Base-by-base conservation (phyloP, 2,113 vertebrate species). In the Chitala chitala region DNA sequence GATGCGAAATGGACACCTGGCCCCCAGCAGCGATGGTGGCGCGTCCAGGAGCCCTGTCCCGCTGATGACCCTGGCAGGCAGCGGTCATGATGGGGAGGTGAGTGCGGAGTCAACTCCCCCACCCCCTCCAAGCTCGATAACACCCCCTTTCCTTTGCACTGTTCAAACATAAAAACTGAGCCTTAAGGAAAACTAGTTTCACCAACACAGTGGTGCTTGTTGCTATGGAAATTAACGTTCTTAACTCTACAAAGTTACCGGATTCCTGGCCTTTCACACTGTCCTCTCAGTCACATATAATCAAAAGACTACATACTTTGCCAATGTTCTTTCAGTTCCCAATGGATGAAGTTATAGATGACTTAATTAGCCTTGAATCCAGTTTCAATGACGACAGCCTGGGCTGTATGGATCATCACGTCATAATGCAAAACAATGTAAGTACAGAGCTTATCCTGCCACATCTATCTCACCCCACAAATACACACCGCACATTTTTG, bases 321-420 rank as follows among this genome's bases (percentile, higher is more conserved):
- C n/a, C n/a, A n/a, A n/a, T n/a, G 84, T 86, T 87, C 79, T 86
- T 88, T 88, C 84, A 90, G 89, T 92, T 92, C 86, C 92, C 95
- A 87, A 94, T 97, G 93, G 94, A 97, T 86, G 93, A 95, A 76
- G 90, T 95, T 85, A 93, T 95, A 85, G 94, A 96, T 88, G 93
- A 96, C 87, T 92, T 97, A 78, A 95, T 96, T 79, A 89, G 88
- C 87, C 91, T 94, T 85, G 94, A 96, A 87, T 92, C 93, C 70
- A 92, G 87, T 76, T 95, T 98, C 88, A 95, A 96, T 87, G 93
- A 96, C 79, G 90, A 95, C 83, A 90, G 88, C 80, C 88, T 93
- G 90, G 90, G 91, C 82, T 94, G 91, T 80, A 89, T 94, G 86
- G 93, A 96, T 84, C 75, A 89, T 66, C 86, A 91, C 83, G 80